phyloP scores from a whole-genome alignment of 1,140 invertebrate species.

The Tetraneura akinire region DNA sequence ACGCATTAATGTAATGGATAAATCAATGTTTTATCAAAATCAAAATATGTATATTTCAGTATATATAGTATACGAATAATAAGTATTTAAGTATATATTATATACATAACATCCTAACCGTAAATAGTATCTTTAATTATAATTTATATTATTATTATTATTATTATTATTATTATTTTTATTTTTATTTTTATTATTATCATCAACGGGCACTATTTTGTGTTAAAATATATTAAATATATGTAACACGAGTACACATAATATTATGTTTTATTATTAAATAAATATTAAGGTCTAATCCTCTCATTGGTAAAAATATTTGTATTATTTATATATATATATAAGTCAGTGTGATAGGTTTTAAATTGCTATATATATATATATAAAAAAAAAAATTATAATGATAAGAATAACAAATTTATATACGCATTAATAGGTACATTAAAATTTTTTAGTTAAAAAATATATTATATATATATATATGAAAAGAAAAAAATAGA shows the following conservation, averaged over 20 bases:
- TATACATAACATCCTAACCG: neutral
- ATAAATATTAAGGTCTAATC: slow-evolving; percentile 41
- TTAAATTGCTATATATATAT: slow-evolving; percentile 42
- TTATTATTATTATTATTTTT: too few species aligned
- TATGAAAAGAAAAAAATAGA: slow-evolving; percentile 19
- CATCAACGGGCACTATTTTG: too few species aligned
- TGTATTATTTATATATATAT: slow-evolving; percentile 9
- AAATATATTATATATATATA: too few species aligned
- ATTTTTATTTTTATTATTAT: too few species aligned
- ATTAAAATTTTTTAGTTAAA: slow-evolving; percentile 45
- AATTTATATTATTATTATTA: neutral
- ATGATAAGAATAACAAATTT: slow-evolving; percentile 23
- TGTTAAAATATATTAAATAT: too few species aligned
- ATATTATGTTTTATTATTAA: neutral
- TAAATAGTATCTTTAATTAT: slow-evolving; percentile 28
- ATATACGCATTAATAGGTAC: slow-evolving; percentile 35
- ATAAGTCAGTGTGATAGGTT: slow-evolving; percentile 36
- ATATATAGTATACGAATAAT: slow-evolving; percentile 22
- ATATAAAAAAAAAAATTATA: slow-evolving; percentile 42
- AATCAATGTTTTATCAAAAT: slow-evolving; percentile 16
- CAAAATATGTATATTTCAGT: too few species aligned
- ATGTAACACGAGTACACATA: too few species aligned
- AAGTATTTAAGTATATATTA: neutral
- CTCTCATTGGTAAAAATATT: slow-evolving; percentile 51
- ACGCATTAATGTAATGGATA: slow-evolving; percentile 36